Evolutionary conservation across 2,888 invertebrate species (phyloP).

Genomic region (Drosophila basisetae): DNA sequence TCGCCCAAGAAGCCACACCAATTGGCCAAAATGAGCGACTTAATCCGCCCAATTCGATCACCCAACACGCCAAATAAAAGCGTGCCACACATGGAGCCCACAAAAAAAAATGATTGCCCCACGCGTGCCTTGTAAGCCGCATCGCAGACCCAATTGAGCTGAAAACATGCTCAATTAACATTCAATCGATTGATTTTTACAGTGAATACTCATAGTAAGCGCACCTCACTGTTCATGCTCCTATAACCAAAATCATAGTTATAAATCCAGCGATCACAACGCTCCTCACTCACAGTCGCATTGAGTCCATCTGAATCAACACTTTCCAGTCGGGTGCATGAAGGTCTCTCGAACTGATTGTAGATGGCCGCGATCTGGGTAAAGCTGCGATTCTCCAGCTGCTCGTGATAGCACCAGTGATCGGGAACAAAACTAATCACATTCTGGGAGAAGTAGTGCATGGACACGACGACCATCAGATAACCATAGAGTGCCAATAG

Average conservation of each 20-base stretch:
- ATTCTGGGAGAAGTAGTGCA: conserved; percentile 87
- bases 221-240: conserved; percentile 88
- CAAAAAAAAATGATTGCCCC: conserved; percentile 87
- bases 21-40: conserved; percentile 86
- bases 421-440: conserved; percentile 87
- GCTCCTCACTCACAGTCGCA: conserved; percentile 63
- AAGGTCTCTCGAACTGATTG: conserved; percentile 73
- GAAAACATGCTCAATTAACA: background rate
- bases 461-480: conserved; percentile 86
- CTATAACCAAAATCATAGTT: conserved; percentile 86
- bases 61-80: conserved; percentile 87
- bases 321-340: conserved; percentile 72
- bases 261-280: conserved; percentile 87
- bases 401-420: conserved; percentile 84
- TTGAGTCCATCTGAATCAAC: conserved; percentile 56
- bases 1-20: conserved; percentile 86
- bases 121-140: conserved; percentile 87
- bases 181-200: background rate
- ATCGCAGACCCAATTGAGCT: conserved; percentile 87
- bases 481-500: conserved; percentile 86
- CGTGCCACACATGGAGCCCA: conserved; percentile 87
- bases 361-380: conserved; percentile 77
- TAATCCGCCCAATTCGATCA: conserved; percentile 86
- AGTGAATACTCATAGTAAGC: conserved; percentile 9
- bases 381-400: conserved; percentile 72